Conservation (phyloP, 2,113 vertebrate species). For the Typhlomys cinereus region DNA sequence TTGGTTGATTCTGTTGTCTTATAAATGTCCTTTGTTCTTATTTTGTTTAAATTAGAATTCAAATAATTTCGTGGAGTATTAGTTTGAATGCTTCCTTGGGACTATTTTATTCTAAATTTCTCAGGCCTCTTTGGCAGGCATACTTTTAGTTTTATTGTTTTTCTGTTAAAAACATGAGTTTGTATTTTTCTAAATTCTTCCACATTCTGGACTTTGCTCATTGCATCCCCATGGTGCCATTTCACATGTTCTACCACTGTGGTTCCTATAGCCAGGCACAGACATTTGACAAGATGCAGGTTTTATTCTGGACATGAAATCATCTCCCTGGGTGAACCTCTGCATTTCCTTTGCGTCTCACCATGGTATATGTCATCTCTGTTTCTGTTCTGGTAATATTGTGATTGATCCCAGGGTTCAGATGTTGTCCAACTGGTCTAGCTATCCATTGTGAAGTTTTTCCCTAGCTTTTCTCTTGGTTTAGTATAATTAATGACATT, state of each 20-base stretch:
- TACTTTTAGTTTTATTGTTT: not conserved
- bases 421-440: not conserved
- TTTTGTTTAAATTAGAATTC: not conserved
- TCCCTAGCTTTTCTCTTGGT: not conserved
- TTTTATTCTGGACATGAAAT: conserved; percentile 39
- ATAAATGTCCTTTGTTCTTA: not conserved
- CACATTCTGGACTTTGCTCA: conserved; percentile 1
- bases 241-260: not conserved
- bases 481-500: not conserved
- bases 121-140: not conserved
- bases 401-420: not conserved
- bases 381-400: not conserved
- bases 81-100: not conserved
- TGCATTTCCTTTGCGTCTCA: not conserved
- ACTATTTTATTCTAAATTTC: conserved; percentile 27
- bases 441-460: not conserved
- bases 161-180: not conserved
- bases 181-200: not conserved
- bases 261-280: not conserved
- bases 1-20: conserved; percentile 1
- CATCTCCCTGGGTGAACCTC: not conserved
- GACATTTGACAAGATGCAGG: not conserved
- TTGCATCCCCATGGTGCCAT: not conserved
- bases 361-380: not conserved
- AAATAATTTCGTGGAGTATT: conserved; percentile 8